Percentiles rank a stretch among this genome's conserved stretches.
These are phyloP conservation scores for Oryzias dopingdopingensis DNA, from an alignment of 2,797 vertebrate genomes.

Conservation along the genomic window DNA sequence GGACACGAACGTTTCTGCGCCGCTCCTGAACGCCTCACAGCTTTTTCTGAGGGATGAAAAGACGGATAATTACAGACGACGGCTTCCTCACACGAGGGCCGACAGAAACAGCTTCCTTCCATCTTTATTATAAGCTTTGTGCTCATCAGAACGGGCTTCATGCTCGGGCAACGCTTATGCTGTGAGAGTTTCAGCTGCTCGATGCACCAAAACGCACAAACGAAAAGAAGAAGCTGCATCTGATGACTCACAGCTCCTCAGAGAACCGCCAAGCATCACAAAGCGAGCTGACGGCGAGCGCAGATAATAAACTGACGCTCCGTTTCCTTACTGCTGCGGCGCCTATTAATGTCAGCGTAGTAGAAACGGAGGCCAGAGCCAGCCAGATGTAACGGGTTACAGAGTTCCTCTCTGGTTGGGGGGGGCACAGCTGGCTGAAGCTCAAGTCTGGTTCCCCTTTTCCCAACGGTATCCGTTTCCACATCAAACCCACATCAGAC, in stretches of 20 bases:
- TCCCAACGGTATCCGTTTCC: conserved; percentile 52
- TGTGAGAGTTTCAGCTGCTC: not conserved
- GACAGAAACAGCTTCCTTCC: conserved; percentile 69
- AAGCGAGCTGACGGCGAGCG: conserved; percentile 26
- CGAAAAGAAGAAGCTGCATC: not conserved
- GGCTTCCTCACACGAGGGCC: conserved; percentile 61
- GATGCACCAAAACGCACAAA: not conserved
- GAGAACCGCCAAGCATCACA: conserved; percentile 15
- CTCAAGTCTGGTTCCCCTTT: conserved; percentile 45
- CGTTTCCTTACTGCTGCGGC: conserved; percentile 43
- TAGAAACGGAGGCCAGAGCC: conserved; percentile 47
- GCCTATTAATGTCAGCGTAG: conserved; percentile 60
- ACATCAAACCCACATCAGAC: conserved; percentile 65
- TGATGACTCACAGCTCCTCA: conserved; percentile 1
- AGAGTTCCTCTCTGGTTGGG: conserved; percentile 32
- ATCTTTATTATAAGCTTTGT: conserved; percentile 69
- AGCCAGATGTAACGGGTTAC: conserved; percentile 62
- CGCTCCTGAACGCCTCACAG: conserved; percentile 2
- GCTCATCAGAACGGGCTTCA: conserved; percentile 37
- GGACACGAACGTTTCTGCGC: too few relatives aligned
- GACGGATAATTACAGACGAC: conserved; percentile 69
- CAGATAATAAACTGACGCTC: conserved; percentile 35
- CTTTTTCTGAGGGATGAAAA: conserved; percentile 65
- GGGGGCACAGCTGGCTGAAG: conserved; percentile 51
- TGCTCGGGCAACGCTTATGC: conserved; percentile 43